Evolutionary conservation across 2,113 vertebrate genomes (phyloP).

Genomic region (Pavo muticus): DNA sequence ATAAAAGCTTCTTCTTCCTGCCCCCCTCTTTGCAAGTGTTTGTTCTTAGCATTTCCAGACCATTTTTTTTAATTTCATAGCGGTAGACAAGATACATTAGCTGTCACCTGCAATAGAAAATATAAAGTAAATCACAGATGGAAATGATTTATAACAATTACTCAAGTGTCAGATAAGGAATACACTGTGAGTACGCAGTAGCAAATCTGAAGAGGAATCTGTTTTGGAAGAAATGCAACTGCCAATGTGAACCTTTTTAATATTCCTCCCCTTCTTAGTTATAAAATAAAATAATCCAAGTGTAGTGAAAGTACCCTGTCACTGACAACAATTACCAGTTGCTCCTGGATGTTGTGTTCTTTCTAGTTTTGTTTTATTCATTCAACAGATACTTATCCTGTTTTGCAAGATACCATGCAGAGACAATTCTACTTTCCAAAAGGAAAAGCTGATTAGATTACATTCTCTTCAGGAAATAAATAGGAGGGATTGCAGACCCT

Average conservation of each 20-base stretch:
- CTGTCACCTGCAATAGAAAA: slow-evolving; percentile 24
- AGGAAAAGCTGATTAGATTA: slow-evolving; percentile 29
- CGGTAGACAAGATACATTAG: slow-evolving; percentile 52
- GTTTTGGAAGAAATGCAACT: slow-evolving; percentile 29
- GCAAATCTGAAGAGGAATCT: slow-evolving; percentile 29
- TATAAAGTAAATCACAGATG: slow-evolving; percentile 51
- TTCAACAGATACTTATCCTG: neutral
- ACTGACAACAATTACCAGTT: slow-evolving; percentile 14
- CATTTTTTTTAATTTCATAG: slow-evolving; percentile 7
- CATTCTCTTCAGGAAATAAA: slow-evolving; percentile 19
- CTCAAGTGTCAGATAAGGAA: slow-evolving; percentile 47
- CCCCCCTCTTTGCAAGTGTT: neutral
- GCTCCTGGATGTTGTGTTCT: neutral
- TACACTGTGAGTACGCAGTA: neutral
- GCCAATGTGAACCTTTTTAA: slow-evolving; percentile 20
- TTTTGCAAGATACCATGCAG: neutral
- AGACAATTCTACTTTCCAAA: neutral
- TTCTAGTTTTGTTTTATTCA: slow-evolving; percentile 24
- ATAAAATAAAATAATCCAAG: slow-evolving; percentile 37
- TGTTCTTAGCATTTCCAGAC: slow-evolving; percentile 1
- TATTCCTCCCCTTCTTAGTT: slow-evolving; percentile 21
- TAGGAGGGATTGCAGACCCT: neutral
- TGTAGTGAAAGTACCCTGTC: neutral
- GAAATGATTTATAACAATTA: slow-evolving; percentile 60
- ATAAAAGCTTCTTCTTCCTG: neutral